Percentiles rank a stretch among this genome's conserved stretches.
These are phyloP conservation scores for Rhabdomys dilectus DNA, from an alignment of 2,113 vertebrate genomes.

Conservation along the genomic window DNA sequence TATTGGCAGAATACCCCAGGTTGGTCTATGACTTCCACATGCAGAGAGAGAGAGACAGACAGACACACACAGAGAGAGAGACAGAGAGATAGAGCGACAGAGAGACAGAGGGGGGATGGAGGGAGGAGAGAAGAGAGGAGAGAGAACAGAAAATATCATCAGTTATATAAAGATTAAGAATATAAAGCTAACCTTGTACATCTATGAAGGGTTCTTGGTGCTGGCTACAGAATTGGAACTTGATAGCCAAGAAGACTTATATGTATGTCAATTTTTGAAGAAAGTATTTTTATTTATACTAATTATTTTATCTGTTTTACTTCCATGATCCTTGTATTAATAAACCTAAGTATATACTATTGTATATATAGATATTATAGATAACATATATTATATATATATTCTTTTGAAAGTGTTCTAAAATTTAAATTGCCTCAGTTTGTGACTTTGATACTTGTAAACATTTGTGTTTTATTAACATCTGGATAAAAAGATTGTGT, in stretches of 20 bases:
- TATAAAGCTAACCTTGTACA: neutral
- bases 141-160: neutral
- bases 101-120: too few relatives aligned
- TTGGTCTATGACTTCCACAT: neutral
- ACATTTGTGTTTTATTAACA: conserved; percentile 46
- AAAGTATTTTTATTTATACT: neutral
- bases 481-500: conserved; percentile 4
- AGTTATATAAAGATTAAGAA: neutral
- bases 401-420: neutral
- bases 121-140: neutral
- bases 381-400: neutral
- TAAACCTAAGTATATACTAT: conserved; percentile 7
- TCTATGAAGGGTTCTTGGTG: neutral
- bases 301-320: conserved; percentile 24
- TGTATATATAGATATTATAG: neutral
- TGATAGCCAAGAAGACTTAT: neutral
- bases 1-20: neutral
- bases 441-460: conserved; percentile 14
- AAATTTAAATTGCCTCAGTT: conserved; percentile 26
- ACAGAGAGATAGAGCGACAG: neutral
- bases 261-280: neutral
- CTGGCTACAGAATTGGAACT: neutral
- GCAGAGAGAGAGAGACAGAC: neutral
- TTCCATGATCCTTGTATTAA: neutral
- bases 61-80: neutral